Conservation (phyloP, 2,113 vertebrate species). For the Stegastes partitus region DNA sequence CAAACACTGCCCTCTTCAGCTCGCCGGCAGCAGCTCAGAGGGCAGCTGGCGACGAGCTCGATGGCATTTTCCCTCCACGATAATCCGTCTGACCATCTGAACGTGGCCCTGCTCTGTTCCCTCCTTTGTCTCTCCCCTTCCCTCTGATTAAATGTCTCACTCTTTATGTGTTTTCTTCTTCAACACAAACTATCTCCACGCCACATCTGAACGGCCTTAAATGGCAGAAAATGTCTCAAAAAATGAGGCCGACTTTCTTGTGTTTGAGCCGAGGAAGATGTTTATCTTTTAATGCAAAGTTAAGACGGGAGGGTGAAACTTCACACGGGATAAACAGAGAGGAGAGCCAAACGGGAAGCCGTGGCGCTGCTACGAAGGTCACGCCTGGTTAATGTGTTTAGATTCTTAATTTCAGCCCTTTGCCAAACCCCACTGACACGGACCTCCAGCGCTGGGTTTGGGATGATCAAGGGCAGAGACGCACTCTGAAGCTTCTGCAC, state of each 20-base stretch:
- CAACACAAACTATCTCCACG: slow-evolving; percentile 10
- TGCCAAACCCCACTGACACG: slow-evolving; percentile 15
- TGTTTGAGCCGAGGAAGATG: background rate
- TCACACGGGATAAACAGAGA: slow-evolving; percentile 27
- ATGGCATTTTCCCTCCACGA: slow-evolving; percentile 24
- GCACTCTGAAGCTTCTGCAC: slow-evolving; percentile 8
- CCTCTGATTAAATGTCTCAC: slow-evolving; percentile 38
- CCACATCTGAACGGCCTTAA: slow-evolving; percentile 8
- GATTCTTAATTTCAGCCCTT: slow-evolving; percentile 58
- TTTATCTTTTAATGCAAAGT: slow-evolving; percentile 26
- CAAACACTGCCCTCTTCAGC: slow-evolving; percentile 77
- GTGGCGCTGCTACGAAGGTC: slow-evolving; percentile 40
- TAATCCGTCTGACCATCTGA: slow-evolving; percentile 49
- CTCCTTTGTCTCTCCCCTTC: slow-evolving; percentile 25
- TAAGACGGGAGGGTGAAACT: slow-evolving; percentile 12
- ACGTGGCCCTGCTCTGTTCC: slow-evolving; percentile 5
- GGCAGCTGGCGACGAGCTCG: background rate
- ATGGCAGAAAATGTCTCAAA: slow-evolving; percentile 20
- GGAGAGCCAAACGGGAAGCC: slow-evolving; percentile 22
- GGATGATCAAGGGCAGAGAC: slow-evolving; percentile 25
- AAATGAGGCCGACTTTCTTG: slow-evolving; percentile 25
- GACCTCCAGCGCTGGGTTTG: slow-evolving; percentile 13
- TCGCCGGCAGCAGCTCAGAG: slow-evolving; percentile 19
- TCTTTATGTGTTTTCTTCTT: slow-evolving; percentile 29
- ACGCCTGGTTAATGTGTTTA: slow-evolving; percentile 66